phyloP scores from a whole-genome alignment of 1,140 invertebrate species.

The Mycetomoellerius zeteki region DNA sequence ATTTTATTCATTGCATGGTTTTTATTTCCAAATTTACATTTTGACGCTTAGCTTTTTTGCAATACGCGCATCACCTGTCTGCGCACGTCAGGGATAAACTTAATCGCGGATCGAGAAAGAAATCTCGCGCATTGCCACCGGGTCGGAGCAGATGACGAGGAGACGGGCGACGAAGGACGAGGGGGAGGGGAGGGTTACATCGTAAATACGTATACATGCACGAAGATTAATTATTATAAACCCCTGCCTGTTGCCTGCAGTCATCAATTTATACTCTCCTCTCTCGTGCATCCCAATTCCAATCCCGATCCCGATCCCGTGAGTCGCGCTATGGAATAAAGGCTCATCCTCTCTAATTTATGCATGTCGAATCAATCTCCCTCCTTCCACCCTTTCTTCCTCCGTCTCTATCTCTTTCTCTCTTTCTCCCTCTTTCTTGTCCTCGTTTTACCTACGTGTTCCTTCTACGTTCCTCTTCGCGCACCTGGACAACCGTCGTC shows the following conservation, averaged over 20 bases:
- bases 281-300: conserved; percentile 81
- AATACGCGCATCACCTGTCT: conserved; percentile 58
- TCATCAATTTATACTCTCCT: conserved; percentile 85
- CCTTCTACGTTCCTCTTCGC: conserved; percentile 56
- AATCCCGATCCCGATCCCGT: conserved; percentile 79
- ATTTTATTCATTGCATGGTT: conserved; percentile 43
- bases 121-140: conserved; percentile 57
- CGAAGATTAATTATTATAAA: conserved; percentile 86
- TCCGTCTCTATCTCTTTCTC: conserved; percentile 31
- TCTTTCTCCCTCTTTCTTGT: conserved; percentile 3
- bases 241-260: conserved; percentile 85
- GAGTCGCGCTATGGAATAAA: conserved; percentile 81
- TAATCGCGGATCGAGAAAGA: conserved; percentile 53
- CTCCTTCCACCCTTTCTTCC: conserved; percentile 60
- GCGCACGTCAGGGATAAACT: conserved; percentile 52
- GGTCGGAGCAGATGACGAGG: conserved; percentile 78
- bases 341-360: conserved; percentile 86
- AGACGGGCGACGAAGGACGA: conserved; percentile 37
- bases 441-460: conserved; percentile 41
- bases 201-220: conserved; percentile 73
- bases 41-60: neutral
- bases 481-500: conserved; percentile 78
- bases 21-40: conserved; percentile 21
- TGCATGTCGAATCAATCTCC: conserved; percentile 86
- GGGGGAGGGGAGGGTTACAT: conserved; percentile 19